Evolutionary conservation across 2,797 vertebrate genomes (phyloP).

Genomic region (Mormyrops boulengeri): DNA sequence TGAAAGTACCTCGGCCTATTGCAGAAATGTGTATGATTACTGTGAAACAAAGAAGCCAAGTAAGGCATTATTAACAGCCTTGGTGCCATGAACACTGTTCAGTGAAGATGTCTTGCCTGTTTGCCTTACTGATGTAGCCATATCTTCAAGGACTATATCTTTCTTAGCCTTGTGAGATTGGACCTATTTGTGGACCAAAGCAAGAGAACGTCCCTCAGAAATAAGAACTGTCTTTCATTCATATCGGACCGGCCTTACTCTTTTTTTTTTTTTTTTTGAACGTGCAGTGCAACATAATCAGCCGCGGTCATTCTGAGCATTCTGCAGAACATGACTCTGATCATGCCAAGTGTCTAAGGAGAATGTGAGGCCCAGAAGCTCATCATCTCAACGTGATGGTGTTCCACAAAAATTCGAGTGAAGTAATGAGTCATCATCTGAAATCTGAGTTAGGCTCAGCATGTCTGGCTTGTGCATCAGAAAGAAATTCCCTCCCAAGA

Average conservation of each 20-base stretch:
- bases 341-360: neutral
- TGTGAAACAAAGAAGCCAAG: constrained; percentile 2
- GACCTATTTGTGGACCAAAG: neutral
- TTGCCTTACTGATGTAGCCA: constrained; percentile 10
- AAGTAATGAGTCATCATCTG: neutral
- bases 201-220: neutral
- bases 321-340: neutral
- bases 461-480: neutral
- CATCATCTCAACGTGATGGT: neutral
- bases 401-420: neutral
- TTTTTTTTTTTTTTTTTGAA: neutral
- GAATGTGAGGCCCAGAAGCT: neutral
- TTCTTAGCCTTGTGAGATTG: neutral
- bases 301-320: neutral
- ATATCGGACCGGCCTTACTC: neutral
- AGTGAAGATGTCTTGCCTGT: neutral
- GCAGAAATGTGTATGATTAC: neutral
- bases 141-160: neutral
- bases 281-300: neutral
- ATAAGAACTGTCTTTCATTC: neutral
- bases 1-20: neutral
- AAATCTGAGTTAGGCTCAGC: neutral
- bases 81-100: neutral
- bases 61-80: neutral
- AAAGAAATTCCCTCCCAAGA: neutral